A percentile compares a stretch with the other conserved stretches of the same genome.
Evolutionary conservation across 2,797 vertebrate species (phyloP).

Genomic region (Microctenopoma stevenorrisi): DNA sequence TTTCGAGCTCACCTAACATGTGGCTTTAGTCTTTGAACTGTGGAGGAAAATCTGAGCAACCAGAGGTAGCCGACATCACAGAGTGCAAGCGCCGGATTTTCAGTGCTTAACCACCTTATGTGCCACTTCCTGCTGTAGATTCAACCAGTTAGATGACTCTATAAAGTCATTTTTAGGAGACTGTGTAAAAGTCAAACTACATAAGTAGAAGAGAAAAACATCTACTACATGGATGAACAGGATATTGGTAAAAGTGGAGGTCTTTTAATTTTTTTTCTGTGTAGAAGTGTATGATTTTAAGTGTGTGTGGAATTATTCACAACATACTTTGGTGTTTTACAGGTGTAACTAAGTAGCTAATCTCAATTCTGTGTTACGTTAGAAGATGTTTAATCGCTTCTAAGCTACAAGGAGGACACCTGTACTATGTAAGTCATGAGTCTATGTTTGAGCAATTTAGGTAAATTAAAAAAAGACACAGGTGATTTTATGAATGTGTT

Average conservation of each 20-base stretch:
- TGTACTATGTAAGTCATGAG: neutral
- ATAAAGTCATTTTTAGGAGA: neutral
- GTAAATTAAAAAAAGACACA: neutral
- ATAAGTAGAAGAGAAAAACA: too few relatives aligned
- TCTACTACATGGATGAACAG: neutral
- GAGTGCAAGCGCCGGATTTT: constrained; percentile 1
- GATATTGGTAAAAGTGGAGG: neutral
- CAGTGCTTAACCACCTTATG: neutral
- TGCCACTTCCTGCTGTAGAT: neutral
- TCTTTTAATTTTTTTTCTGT: neutral
- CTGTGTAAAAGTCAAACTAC: neutral
- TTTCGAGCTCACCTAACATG: constrained; percentile 10
- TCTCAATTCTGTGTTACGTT: neutral
- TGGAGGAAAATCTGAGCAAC: neutral
- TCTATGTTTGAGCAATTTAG: constrained; percentile 4
- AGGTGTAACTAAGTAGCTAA: too few relatives aligned
- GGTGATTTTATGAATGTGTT: neutral
- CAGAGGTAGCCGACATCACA: constrained; percentile 4
- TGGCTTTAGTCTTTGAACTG: neutral
- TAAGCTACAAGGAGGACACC: too few relatives aligned
- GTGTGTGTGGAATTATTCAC: too few relatives aligned
- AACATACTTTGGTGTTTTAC: neutral
- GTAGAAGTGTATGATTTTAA: neutral
- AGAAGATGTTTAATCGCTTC: neutral
- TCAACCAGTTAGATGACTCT: neutral